Evolutionary conservation across 2,888 invertebrate genomes (phyloP).

Genomic region (Epistrophe eligans): DNA sequence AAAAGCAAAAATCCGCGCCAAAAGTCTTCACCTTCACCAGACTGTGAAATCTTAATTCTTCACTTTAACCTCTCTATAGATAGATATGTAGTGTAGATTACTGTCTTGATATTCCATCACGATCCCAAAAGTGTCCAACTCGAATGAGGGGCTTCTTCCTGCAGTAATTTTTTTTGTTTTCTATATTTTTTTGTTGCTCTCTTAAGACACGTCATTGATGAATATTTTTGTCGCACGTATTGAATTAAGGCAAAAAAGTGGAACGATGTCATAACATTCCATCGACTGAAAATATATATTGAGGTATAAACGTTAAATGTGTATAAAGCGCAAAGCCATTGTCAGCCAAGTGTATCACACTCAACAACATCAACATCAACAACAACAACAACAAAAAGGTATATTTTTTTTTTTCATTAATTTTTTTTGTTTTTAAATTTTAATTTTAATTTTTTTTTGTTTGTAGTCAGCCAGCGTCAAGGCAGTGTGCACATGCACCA

Average conservation of each 20-base stretch:
- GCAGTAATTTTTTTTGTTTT: conserved; percentile 22
- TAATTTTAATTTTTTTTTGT: conserved; percentile 15
- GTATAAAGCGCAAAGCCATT: conserved; percentile 69
- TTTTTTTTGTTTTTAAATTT: background rate
- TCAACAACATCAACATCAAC: conserved; percentile 24
- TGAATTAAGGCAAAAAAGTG: conserved; percentile 70
- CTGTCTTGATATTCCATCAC: conserved; percentile 11
- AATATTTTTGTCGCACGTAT: conserved; percentile 75
- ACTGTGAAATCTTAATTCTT: conserved; percentile 69
- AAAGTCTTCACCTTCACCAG: conserved; percentile 63
- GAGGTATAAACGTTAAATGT: conserved; percentile 74
- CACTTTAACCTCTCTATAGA: conserved; percentile 16
- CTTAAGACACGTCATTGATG: conserved; percentile 71
- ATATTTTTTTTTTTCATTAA: conserved; percentile 6
- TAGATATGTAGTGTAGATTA: background rate
- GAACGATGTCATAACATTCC: conserved; percentile 75
- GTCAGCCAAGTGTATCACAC: conserved; percentile 62
- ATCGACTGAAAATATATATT: conserved; percentile 57
- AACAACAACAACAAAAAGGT: conserved; percentile 26
- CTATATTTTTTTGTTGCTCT: background rate
- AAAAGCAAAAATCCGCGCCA: conserved; percentile 54
- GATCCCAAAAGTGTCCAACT: conserved; percentile 35
- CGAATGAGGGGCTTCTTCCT: conserved; percentile 61
- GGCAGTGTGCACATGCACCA: conserved; percentile 71
- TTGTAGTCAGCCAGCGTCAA: conserved; percentile 24